Base-by-base conservation (phyloP, 2,113 vertebrate genomes). In the Mystacornis crossleyi region DNA sequence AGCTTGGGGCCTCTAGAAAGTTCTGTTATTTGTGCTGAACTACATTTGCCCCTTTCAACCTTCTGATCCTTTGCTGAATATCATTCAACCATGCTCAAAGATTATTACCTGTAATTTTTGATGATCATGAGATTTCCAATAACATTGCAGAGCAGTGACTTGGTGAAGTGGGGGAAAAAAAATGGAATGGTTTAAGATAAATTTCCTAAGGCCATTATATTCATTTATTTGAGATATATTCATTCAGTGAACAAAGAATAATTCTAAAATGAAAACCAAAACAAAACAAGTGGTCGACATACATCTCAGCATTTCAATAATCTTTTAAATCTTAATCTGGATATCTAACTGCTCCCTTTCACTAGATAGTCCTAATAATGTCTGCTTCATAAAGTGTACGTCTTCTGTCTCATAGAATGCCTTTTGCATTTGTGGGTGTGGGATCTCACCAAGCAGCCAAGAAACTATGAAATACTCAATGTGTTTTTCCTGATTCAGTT, bases 311-410 rank as follows among this genome's bases (percentile, higher is more conserved):
- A 36, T 87, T 91, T 34, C 31, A 79, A 31, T 60, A 34, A 47
- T 26, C 10, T 70, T 84, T 66, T 45, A 81, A 89, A 66, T 34
- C 38, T 62, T 69, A 45, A 65, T 53, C 34, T 38, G 14, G 25
- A 47, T 64, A 81, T 51, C 4, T 7, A n/a, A 61, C 9, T 60
- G 1, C 6, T 86, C 4, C 2, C 15, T 53, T 80, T 83, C 23
- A 50, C 12, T 61, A 73, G 19, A 16, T 54, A 57, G 23, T 51
- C 18, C 31, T 55, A 48, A 61, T 55, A 55, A 65, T 24, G 2
- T 51, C 23, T 3, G 0, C 58, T 81, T 81, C 33, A n/a, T 65
- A 72, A 85, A 45, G 5, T 24, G 8, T 16, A 18, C 0, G 0
- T 50, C 26, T 89, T 82, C 21, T 50, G 11, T 47, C 47, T 72